Base-by-base conservation (phyloP, 2,888 invertebrate species). In the Dynastes hyllus region DNA sequence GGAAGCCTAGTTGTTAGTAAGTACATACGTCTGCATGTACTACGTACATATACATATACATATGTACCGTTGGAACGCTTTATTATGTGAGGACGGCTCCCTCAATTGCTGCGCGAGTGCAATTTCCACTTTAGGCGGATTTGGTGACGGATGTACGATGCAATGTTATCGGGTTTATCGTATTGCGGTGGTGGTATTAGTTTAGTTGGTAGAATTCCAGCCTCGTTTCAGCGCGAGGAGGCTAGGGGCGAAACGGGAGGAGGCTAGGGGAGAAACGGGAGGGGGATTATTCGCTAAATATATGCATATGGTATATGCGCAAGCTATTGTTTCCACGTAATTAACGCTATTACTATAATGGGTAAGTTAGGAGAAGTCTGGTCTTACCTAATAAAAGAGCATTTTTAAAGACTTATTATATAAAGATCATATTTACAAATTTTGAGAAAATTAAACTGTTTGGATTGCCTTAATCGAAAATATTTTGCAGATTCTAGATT, bases 141-240 rank as follows among this genome's bases (percentile, higher is more conserved):
- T 63, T 63, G 63, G n/a, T 29, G 63, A 63, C 29, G 63, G 63
- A 63, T 29, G 63, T 63, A 27, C 63, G 5, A 37, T 63, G 27
- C 45, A 45, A 32, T 29, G 32, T 63, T 63, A 63, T 63, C 63
- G 29, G 29, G 63, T 29, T 63, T 32, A 29, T 45, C 45, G 45
- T 11, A 8, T 45, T 37, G 32, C 22, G 61, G 8, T 11, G 4
- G 29, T 32, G 11, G 29, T 32, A 13, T 63, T 63, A 63, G 32
- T 27, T 63, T 32, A 32, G 29, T 63, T 63, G 1, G 32, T 29
- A 27, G 32, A 29, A 32, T 63, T 11, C 45, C 8, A 45, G 45
- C 11, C 8, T 11, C 11, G 11, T 40, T 40, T 40, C 40, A 45
- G 45, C 8, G 8, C 45, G 11, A 11, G 8, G 8, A 8, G 11